Evolutionary conservation across 2,888 invertebrate species (phyloP), one percentile per base, ranked within the genome.

Genomic region (Chrysodeixis includens): DNA sequence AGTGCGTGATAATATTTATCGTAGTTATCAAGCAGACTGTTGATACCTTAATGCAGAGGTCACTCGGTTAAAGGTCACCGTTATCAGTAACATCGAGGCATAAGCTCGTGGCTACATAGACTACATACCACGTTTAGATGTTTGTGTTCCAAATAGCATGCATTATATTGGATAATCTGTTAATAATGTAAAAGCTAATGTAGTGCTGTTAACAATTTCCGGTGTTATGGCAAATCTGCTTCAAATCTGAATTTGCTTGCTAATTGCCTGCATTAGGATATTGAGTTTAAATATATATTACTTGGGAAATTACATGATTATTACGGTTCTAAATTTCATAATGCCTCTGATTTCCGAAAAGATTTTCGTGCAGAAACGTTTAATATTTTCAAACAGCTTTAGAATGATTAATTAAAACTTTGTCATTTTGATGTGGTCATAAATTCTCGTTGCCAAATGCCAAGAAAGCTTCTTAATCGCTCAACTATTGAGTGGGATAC

Each of bases 21-120:
- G 20, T 60, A 62, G 59, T 68, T 76, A 70, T 78, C 72, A 62
- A 4, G 62, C 30, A 61, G 59, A 69, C 58, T 61, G 44, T 53
- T 68, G 65, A 72, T 79, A 79, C 79, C 72, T 79, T 78, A 66
- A 53, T 72, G 60, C 40, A 54, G 62, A 63, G 78, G 74, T 78
- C 78, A 78, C 30, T 65, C 32, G 30, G 35, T 55, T 59, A 66
- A 62, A 69, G 76, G 74, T 79, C 70, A 77, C 70, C 62, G 66
- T 70, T 74, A 74, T 74, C 73, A 54, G 49, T 22, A 55, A n/a
- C 58, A 57, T 61, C 69, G 60, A 40, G 62, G 30, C 57, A 64
- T 54, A 67, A 56, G 51, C 71, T 56, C 62, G 66, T 71, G 62
- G 69, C 66, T 55, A 56, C 60, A 60, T 26, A 22, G 62, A 66